Evolutionary conservation across 2,113 vertebrate genomes (phyloP), one percentile per base, ranked within the genome.

Genomic region (Myxocyprinus asiaticus): DNA sequence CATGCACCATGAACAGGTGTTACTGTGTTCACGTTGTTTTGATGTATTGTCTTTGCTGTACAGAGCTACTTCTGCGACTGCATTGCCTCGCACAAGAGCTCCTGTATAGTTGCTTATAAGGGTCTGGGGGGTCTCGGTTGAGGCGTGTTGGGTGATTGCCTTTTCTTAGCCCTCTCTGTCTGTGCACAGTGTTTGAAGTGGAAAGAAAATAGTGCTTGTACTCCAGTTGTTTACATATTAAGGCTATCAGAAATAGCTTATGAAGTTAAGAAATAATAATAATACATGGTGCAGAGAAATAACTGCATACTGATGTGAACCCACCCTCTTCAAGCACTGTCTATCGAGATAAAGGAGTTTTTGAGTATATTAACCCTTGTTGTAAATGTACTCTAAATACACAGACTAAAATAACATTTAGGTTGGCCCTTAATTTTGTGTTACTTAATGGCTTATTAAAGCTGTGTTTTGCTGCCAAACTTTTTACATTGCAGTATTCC

Each of bases 1-100:
- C 15, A 11, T 64, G 74, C 75, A 82, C 83, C 61, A 51, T n/a
- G 80, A 82, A 84, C 83, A 82, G 83, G 83, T 84, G 83, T 79
- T 84, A 79, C 76, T 51, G 59, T 84, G 83, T 84, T 79, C 71
- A 82, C 61, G 56, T 76, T 76, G 83, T 81, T 84, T 76, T 84
- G 83, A 84, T 84, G 71, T 67, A 82, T 84, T 71, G 71, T 79
- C 72, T 59, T 55, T 81, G 70, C 68, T 81, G 65, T 66, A 51
- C 44, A 45, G 70, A 78, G 76, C 76, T 67, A 68, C 67, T 81
- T 78, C 42, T 44, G 56, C 66, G 65, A 64, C 67, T 43, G 33
- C n/a, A 15, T 67, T 59, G 59, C 33, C 79, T 81, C 79, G n/a
- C 10, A 61, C 51, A 42, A 75, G 64, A 59, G 67, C 33, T 66